Conservation (phyloP, 2,113 vertebrate species). For the Mormoops blainvillei region DNA sequence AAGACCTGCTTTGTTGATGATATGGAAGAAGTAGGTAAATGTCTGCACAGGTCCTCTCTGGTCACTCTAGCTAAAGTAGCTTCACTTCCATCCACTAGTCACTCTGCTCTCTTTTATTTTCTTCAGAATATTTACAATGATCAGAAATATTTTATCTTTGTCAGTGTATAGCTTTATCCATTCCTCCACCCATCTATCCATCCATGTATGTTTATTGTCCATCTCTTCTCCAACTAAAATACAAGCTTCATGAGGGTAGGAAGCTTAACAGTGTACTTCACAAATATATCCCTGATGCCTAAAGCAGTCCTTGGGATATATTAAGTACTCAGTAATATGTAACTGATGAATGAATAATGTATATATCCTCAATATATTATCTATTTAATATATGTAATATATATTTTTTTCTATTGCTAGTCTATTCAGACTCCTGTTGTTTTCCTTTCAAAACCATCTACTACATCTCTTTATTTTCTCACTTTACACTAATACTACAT, state of each 20-base stretch:
- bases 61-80: not conserved
- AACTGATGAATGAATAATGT: not conserved
- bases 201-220: not conserved
- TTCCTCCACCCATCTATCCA: not conserved
- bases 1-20: not conserved
- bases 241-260: not conserved
- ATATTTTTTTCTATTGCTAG: not conserved
- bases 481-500: not conserved
- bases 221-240: not conserved
- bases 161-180: not conserved
- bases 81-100: not conserved
- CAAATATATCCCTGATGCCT: not conserved
- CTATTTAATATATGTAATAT: not conserved
- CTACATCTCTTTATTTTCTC: not conserved
- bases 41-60: not conserved
- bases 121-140: not conserved
- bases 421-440: not conserved
- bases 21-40: not conserved
- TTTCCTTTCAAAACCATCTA: not conserved
- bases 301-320: not conserved
- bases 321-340: not conserved
- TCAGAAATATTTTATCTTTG: not conserved
- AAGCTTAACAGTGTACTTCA: not conserved
- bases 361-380: not conserved
- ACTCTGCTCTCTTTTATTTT: slow-evolving; percentile 3